Percentiles rank a stretch among this genome's conserved stretches.
phyloP scores from a whole-genome alignment of 2,888 invertebrate species.

The Hydrotaea diabolus region DNA sequence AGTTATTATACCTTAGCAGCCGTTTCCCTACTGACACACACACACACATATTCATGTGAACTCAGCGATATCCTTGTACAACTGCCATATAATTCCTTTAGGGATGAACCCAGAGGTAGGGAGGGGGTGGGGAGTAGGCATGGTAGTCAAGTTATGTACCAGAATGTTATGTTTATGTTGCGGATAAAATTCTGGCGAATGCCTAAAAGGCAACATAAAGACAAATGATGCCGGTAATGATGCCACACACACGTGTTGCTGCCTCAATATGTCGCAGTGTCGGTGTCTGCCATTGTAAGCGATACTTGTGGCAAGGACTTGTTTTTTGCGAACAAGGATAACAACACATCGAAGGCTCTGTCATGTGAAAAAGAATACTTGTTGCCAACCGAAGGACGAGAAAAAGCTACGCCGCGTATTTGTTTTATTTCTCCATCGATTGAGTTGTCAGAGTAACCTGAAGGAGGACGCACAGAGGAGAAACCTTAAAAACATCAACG shows the following conservation, averaged over 20 bases:
- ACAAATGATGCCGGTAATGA: constrained; percentile 59
- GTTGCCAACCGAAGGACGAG: not conserved
- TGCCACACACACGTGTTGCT: constrained; percentile 53
- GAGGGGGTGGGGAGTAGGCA: not conserved
- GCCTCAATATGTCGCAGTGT: no score
- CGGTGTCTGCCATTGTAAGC: not conserved
- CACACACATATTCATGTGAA: not conserved
- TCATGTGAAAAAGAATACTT: constrained; percentile 6
- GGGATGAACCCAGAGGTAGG: not conserved
- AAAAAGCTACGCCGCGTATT: not conserved
- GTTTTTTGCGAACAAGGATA: not conserved
- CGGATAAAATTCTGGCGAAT: not conserved
- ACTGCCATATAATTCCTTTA: not conserved
- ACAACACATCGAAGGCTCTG: not conserved
- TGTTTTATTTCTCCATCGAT: not conserved
- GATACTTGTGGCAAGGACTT: not conserved
- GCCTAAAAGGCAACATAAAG: constrained; percentile 32
- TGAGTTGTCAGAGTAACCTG: no score
- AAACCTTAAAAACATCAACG: not conserved
- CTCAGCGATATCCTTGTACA: constrained; percentile 34
- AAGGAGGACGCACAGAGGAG: not conserved
- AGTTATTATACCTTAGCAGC: not conserved
- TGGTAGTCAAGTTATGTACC: not conserved
- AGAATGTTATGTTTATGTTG: constrained; percentile 2
- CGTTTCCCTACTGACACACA: not conserved